Base-by-base conservation (phyloP, 2,888 invertebrate genomes). In the Ophion costatus region DNA sequence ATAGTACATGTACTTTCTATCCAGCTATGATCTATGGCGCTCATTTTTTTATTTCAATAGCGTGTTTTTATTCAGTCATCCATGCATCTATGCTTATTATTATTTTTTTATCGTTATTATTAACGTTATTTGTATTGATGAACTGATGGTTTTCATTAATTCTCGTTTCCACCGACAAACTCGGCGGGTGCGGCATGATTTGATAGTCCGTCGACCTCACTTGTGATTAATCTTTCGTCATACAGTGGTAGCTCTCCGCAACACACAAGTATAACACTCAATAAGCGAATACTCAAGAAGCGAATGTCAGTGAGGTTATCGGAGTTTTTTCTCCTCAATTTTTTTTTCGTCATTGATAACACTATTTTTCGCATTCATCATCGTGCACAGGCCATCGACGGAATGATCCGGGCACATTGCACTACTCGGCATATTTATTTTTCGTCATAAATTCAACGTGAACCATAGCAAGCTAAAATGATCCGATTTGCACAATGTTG, bases 241-340 rank as follows among this genome's bases (percentile, higher is more conserved):
- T 73, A 57, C 69, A 67, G 33, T 67, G 80, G 67, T 76, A 74
- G 42, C 71, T 71, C 45, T 71, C 66, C 11, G 11, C 56, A 66
- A 74, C 14, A 45, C 51, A 66, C 76, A 17, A 42, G 24, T 42
- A 29, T 38, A 14, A 29, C 17, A 51, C 51, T 14, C 51, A 17
- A 51, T 22, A 75, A 51, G 59, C 57, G 59, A 51, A 71, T 17
- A 51, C 51, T 14, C 51, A 17, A 51, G 33, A 75, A 51, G 59
- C 57, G 59, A 51, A 71, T 42, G 67, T 74, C 75, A 56, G 57
- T 22, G 9, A 42, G 83, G 83, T 83, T 83, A 83, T 83, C 83
- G 51, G 20, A 24, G n/a, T 57, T 73, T 14, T 76, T 56, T 61
- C 56, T 77, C n/a, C 51, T 24, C 59, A 69, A 69, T 77, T 29